Evolutionary conservation across 2,797 vertebrate species (phyloP).

Genomic region (Cynodonichthys magdalenae): DNA sequence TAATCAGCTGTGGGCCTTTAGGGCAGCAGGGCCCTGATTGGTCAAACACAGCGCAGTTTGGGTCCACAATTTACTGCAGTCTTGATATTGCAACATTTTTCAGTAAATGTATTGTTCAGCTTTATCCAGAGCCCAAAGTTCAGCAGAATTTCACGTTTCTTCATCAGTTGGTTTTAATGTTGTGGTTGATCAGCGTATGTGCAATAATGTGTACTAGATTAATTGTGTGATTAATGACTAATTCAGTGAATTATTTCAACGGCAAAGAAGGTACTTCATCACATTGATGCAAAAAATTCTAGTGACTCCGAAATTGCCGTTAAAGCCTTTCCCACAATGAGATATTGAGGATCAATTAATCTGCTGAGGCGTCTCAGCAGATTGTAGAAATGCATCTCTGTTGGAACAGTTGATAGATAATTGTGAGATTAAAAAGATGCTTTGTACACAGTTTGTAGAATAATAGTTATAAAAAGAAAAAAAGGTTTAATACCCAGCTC

Average conservation of each 20-base stretch:
- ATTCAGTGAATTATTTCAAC: slow-evolving; percentile 55
- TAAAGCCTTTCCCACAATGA: slow-evolving; percentile 4
- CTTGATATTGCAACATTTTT: too few relatives aligned
- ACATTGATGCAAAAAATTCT: slow-evolving; percentile 57
- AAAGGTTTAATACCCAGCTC: slow-evolving; percentile 43
- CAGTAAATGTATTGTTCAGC: too few relatives aligned
- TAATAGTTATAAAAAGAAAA: neutral
- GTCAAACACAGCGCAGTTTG: too few relatives aligned
- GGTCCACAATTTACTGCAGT: too few relatives aligned
- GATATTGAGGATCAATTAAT: neutral
- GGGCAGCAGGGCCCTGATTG: too few relatives aligned
- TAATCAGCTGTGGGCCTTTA: too few relatives aligned
- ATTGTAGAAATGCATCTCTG: neutral
- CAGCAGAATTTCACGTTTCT: neutral
- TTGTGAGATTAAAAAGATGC: neutral
- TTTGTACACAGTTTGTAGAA: neutral
- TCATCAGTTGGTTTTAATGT: neutral
- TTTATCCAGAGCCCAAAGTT: too few relatives aligned
- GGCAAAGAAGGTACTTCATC: slow-evolving; percentile 41
- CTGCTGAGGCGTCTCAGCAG: neutral
- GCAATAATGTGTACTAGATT: neutral
- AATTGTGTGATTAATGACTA: slow-evolving; percentile 13
- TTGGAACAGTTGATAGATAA: neutral
- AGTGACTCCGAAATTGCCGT: slow-evolving; percentile 20
- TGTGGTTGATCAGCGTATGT: neutral